phyloP scores from a whole-genome alignment of 2,797 vertebrate species.

The Thalassophryne amazonica region DNA sequence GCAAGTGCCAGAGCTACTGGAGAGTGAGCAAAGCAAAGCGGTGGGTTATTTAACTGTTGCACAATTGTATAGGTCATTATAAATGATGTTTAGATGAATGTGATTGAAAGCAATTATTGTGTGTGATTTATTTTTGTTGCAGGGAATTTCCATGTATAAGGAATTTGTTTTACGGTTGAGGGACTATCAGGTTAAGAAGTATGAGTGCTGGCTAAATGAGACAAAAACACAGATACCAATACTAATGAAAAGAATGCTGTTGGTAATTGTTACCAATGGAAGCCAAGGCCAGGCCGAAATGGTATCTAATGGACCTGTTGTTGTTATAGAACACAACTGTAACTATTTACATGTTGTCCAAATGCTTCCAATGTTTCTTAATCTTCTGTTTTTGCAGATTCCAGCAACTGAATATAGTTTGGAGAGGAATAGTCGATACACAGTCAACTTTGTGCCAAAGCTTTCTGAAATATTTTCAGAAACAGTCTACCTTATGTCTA shows the following conservation, averaged over 20 bases:
- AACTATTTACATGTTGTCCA: not conserved
- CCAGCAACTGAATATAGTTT: conserved; percentile 18
- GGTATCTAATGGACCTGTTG: conserved; percentile 52
- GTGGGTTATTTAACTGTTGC: conserved; percentile 61
- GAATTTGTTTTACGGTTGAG: conserved; percentile 77
- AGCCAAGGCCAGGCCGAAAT: conserved; percentile 20
- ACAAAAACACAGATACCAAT: conserved; percentile 69
- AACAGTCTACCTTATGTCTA: conserved; percentile 80
- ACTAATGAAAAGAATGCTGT: conserved; percentile 81
- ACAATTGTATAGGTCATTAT: not conserved
- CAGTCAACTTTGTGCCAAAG: conserved; percentile 84
- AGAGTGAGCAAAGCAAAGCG: conserved; percentile 71
- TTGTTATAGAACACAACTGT: not conserved
- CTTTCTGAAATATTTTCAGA: conserved; percentile 86
- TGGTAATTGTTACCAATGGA: conserved; percentile 56
- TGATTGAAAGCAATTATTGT: not conserved
- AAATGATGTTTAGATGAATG: not conserved
- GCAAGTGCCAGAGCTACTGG: conserved; percentile 78
- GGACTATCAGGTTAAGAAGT: conserved; percentile 80
- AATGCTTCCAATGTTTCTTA: not conserved
- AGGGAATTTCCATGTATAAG: conserved; percentile 85
- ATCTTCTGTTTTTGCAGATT: conserved; percentile 12
- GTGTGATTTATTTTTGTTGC: conserved; percentile 16
- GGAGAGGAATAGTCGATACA: conserved; percentile 53
- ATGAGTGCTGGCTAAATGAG: conserved; percentile 72